Base-by-base conservation (phyloP, 2,113 vertebrate genomes). In the Steatornis caripensis region DNA sequence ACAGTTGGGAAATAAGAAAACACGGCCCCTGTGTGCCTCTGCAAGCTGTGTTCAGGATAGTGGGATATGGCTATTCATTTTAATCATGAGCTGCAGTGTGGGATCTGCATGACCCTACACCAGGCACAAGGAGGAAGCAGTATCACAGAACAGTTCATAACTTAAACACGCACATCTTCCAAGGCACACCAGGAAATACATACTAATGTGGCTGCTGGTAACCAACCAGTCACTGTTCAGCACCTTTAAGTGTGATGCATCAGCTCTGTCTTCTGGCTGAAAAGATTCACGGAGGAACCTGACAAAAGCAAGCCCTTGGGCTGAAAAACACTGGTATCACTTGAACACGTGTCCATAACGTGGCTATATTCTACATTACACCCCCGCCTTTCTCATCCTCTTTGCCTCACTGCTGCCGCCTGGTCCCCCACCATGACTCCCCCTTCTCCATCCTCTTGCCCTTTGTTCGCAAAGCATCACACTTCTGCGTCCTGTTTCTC, bases 291-390 rank as follows among this genome's bases (percentile, higher is more conserved):
- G 61, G 66, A 72, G 32, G 22, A 86, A 30, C 36, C n/a, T 17
- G 27, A 26, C 32, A n/a, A 7, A 18, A 66, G 4, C 37, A 66
- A 55, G 26, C 1, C 45, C 30, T 27, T 12, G 64, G 53, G 24
- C 43, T 55, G 69, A 2, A 60, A 55, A 72, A 0, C 64, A 8
- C 30, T 11, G 20, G 7, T 10, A 12, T 27, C 7, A 19, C 22
- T 9, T 14, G 12, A 20, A 34, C 8, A 3, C 0, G 3, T 21
- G 0, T 32, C 27, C 20, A 1, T 55, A 34, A 72, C 5, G 12
- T 6, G 10, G 71, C 69, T 64, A 2, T 34, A 26, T 48, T 48
- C 24, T 15, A 48, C 51, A 18, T 3, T 8, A 27, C 49, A 55
- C 10, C 54, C 48, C 48, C 58, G 71, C 66, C 62, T 68, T 57